phyloP scores from a whole-genome alignment of 2,888 invertebrate genomes.

The Hermaeophaga mercurialis region DNA sequence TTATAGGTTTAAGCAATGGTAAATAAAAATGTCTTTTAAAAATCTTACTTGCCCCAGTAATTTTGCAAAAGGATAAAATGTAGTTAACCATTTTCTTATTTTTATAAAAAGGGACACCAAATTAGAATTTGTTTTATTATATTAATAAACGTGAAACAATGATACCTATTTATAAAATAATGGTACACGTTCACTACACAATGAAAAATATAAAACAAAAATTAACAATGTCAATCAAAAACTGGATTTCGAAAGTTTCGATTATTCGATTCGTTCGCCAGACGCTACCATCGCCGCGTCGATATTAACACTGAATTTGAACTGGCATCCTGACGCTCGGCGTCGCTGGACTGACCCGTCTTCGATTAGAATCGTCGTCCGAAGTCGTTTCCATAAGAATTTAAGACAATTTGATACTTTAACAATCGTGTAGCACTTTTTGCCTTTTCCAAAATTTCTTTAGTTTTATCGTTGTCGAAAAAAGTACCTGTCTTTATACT shows the following conservation, averaged over 20 bases:
- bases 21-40: slow-evolving; percentile 84
- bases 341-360: slow-evolving; percentile 22
- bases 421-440: slow-evolving; percentile 49
- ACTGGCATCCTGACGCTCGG: slow-evolving; percentile 36
- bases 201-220: slow-evolving; percentile 21
- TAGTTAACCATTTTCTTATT: slow-evolving; percentile 53
- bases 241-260: slow-evolving; percentile 37
- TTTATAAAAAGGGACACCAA: slow-evolving; percentile 29
- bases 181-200: slow-evolving; percentile 25
- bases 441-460: slow-evolving; percentile 53
- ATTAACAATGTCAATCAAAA: slow-evolving; percentile 28
- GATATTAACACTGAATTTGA: slow-evolving; percentile 36
- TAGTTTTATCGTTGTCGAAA: slow-evolving; percentile 54
- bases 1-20: slow-evolving; percentile 79
- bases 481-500: slow-evolving; percentile 55
- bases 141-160: slow-evolving; percentile 22
- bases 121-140: slow-evolving; percentile 32
- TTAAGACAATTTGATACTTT: slow-evolving; percentile 48
- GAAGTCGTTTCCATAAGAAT: slow-evolving; percentile 45
- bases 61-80: slow-evolving; percentile 71
- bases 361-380: slow-evolving; percentile 44
- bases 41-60: slow-evolving; percentile 80
- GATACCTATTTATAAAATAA: slow-evolving; percentile 18
- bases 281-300: slow-evolving; percentile 41
- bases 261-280: slow-evolving; percentile 38